Base-by-base conservation (phyloP, 2,888 invertebrate species). In the Hydrotaea cyrtoneurina region DNA sequence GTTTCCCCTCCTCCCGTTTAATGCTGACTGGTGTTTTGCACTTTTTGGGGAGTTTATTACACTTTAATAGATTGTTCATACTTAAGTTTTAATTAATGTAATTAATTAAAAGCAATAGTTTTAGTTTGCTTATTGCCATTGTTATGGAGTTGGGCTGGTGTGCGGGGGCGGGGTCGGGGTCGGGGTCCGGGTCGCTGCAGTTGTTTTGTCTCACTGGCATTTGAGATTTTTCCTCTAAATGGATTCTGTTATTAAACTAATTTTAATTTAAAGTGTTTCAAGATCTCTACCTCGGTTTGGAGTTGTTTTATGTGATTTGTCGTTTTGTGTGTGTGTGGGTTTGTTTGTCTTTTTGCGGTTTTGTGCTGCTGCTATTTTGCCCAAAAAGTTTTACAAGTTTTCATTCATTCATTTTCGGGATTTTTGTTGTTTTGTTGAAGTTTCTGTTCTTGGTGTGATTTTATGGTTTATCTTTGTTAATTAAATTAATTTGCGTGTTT, bases 401-500 rank as follows among this genome's bases (percentile, higher is more conserved):
- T 31, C 31, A 31, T 31, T 31, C 31, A 31, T 31, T 2, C 7
- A 31, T 31, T 31, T 31, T 26, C 15, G 31, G n/a, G 13, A 31
- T 26, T 50, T 53, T 50, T 53, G 23, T 10, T 55, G 31, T 39
- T 59, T 50, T n/a, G 7, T 62, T 26, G 21, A 50, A 59, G 19
- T 39, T 64, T 39, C 46, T 64, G 17, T 64, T 76, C 21, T 31
- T 23, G 36, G 53, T 53, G 72, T 81, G 72, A 81, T 81, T 84
- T 75, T 66, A 78, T 71, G 78, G 78, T 84, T 84, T 84, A 84
- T 76, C 81, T 84, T 79, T 77, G 59, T 73, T 81, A 85, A 85
- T 85, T 81, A 76, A 85, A 85, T 85, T 85, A 85, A 85, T 85
- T 85, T 85, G 74, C 57, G 72, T 80, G 74, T 74, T 78, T 74